Evolutionary conservation across 2,797 vertebrate genomes (phyloP), one percentile per base, ranked within the genome.

Genomic region (Xiphophorus birchmanni): DNA sequence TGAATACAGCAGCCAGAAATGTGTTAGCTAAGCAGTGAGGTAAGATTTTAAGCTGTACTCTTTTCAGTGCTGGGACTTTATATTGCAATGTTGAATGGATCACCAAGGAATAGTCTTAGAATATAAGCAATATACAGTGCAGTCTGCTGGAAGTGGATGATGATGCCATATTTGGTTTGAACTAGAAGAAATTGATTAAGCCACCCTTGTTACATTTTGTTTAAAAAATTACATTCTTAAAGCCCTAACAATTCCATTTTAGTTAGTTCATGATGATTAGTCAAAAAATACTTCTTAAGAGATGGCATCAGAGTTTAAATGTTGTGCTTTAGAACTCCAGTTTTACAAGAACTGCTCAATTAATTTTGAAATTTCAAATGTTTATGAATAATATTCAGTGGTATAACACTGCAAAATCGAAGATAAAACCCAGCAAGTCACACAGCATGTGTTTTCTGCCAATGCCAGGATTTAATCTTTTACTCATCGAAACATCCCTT

Each of bases 401-500:
- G 17, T 65, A 21, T 37, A 18, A 15, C 32, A 32, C 29, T 79
- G 63, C 63, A 73, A 32, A 63, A 73, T 71, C 21, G 23, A 32
- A 81, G 13, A 40, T 40, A 50, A 76, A 29, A 74, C 35, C 21
- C 35, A 77, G 18, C 18, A 26, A 47, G 10, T 75, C 23, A 54
- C 21, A 73, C 58, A 44, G 50, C 1, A 35, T 29, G 15, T 82
- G 67, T 75, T 56, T 76, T 32, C 48, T 50, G n/a, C 40, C 21
- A 37, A 44, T 65, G 1, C 29, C 56, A 54, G 40, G 9, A 65
- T 63, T 69, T n/a, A 73, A 47, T 81, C 78, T 65, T 81, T 10
- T 18, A 76, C 21, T 47, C 32, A 12, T 23, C 73, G 37, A 44
- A 5, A 47, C 1, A 21, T 52, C 5, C 42, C 67, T 79, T 65